Evolutionary conservation across 2,113 vertebrate genomes (phyloP).

Genomic region (Melanerpes formicivorus): DNA sequence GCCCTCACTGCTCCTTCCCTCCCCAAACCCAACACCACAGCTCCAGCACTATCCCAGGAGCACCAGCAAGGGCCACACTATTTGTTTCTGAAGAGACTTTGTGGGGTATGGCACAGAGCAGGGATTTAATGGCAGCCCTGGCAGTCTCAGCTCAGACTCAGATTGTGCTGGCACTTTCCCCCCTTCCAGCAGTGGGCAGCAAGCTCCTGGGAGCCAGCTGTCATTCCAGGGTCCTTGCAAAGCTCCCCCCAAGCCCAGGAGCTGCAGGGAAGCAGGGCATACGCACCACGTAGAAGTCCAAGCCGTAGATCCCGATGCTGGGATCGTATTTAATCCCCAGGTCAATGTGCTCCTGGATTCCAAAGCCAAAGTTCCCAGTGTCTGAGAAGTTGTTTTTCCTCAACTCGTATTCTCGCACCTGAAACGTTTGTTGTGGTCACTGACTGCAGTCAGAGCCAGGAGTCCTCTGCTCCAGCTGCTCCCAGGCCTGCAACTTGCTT

Average conservation of each 20-base stretch:
- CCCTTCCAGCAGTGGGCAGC: background rate
- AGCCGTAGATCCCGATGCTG: constrained; percentile 97
- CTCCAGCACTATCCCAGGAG: background rate
- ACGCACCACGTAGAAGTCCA: constrained; percentile 98
- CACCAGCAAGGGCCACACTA: accelerated
- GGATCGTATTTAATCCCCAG: constrained; percentile 98
- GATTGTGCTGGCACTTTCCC: background rate
- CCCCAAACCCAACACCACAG: background rate
- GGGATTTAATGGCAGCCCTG: background rate
- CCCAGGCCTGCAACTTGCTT: accelerated
- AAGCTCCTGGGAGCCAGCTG: background rate
- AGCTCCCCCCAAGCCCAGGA: background rate
- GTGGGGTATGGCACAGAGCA: background rate
- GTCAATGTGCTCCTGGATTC: constrained; percentile 98
- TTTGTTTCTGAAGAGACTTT: background rate
- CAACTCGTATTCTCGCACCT: constrained; percentile 98
- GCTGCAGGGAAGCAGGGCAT: background rate
- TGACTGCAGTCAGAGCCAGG: background rate
- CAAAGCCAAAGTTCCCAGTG: constrained; percentile 98
- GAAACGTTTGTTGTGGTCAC: background rate
- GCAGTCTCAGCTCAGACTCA: background rate
- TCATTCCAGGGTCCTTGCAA: accelerated
- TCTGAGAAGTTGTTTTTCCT: constrained; percentile 99
- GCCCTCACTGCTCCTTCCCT: background rate
- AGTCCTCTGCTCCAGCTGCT: background rate